Conservation (phyloP, 2,797 vertebrate species). For the Oophaga sylvatica region DNA sequence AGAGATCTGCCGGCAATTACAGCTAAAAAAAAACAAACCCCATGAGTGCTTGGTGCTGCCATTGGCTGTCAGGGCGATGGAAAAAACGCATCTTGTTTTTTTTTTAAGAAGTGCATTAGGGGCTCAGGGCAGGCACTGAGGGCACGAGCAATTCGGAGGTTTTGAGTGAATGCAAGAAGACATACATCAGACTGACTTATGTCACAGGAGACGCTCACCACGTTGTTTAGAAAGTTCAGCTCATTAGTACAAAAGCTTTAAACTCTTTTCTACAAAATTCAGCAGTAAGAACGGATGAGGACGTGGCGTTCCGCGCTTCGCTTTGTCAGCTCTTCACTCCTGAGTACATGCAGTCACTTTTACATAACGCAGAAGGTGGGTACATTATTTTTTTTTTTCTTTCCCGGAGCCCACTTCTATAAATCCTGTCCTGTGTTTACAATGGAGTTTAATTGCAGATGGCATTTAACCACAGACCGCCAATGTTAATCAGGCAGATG, state of each 20-base stretch:
- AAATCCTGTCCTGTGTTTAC: background rate
- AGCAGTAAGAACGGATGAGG: background rate
- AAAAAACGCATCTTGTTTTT: constrained; percentile 49
- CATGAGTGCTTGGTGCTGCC: constrained; percentile 24
- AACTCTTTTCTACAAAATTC: constrained; percentile 26
- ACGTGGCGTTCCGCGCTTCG: background rate
- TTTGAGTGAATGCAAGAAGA: constrained; percentile 24
- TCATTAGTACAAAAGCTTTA: constrained; percentile 13
- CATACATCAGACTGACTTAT: constrained; percentile 1
- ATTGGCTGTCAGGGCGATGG: constrained; percentile 49
- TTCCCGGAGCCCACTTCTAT: background rate
- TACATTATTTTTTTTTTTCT: background rate
- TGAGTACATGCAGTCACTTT: background rate
- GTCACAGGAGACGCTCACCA: constrained; percentile 11
- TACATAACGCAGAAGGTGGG: background rate
- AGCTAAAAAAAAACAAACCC: constrained; percentile 48
- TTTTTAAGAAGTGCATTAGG: constrained; percentile 32
- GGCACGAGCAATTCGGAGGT: background rate
- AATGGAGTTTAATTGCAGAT: constrained; percentile 1
- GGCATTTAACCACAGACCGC: background rate
- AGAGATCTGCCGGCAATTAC: constrained; percentile 59
- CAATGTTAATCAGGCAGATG: background rate
- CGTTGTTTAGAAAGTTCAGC: constrained; percentile 43
- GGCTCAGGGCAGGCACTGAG: constrained; percentile 24
- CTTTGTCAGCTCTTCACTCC: constrained; percentile 3